Evolutionary conservation across 2,113 vertebrate genomes (phyloP).

Genomic region (Paramormyrops kingsleyae): DNA sequence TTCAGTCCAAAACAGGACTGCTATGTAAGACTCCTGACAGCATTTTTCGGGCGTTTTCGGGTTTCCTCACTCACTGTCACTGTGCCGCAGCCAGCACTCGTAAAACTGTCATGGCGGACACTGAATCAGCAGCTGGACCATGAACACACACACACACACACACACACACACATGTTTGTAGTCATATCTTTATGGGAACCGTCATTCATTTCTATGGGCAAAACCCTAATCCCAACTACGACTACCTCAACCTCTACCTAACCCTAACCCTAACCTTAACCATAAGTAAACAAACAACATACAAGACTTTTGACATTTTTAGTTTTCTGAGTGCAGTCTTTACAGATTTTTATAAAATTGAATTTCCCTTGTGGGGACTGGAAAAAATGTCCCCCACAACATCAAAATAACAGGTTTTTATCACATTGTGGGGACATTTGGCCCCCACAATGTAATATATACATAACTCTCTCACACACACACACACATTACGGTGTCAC

Average conservation of each 20-base stretch:
- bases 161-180: neutral
- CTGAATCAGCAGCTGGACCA: constrained; percentile 48
- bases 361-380: neutral
- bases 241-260: neutral
- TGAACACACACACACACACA: neutral
- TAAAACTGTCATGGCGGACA: constrained; percentile 51
- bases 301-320: neutral
- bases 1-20: neutral
- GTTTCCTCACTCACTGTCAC: constrained; percentile 16
- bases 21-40: neutral
- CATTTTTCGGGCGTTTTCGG: constrained; percentile 13
- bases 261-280: too few relatives aligned
- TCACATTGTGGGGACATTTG: neutral
- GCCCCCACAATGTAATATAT: neutral
- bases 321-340: neutral
- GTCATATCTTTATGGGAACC: neutral
- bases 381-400: neutral
- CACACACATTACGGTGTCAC: neutral
- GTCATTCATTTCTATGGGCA: neutral
- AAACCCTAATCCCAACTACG: neutral
- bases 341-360: neutral
- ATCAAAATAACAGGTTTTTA: neutral
- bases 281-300: neutral
- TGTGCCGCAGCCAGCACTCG: constrained; percentile 41
- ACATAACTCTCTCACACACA: neutral